Conservation (phyloP, 1,140 invertebrate species). For the Proctacanthus coquilletti region DNA sequence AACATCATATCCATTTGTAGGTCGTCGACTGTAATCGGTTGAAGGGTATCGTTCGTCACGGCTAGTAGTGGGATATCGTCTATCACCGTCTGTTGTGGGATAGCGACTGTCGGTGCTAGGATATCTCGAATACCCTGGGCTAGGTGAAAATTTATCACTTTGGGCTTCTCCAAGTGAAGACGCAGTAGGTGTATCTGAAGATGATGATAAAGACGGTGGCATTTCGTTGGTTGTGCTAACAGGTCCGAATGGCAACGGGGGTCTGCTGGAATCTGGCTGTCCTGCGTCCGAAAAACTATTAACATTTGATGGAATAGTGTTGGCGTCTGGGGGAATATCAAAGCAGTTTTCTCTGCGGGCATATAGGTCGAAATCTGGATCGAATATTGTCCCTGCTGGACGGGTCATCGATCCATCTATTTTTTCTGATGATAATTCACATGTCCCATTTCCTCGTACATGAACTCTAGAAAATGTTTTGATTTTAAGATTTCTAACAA, state of each 20-base stretch:
- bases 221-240: not conserved
- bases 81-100: too few species aligned
- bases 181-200: too few species aligned
- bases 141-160: too few species aligned
- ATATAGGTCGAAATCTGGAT: constrained; percentile 46
- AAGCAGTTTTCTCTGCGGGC: constrained; percentile 36
- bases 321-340: constrained; percentile 16
- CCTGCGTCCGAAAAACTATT: too few species aligned
- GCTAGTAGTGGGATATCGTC: too few species aligned
- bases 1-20: not conserved
- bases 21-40: constrained; percentile 1
- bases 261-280: constrained; percentile 4
- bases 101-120: too few species aligned
- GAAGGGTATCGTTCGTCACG: constrained; percentile 2
- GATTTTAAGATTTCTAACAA: not conserved
- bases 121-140: too few species aligned
- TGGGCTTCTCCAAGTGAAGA: too few species aligned
- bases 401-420: constrained; percentile 28
- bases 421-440: constrained; percentile 34
- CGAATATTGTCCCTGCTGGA: constrained; percentile 29
- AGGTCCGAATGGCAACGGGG: not conserved
- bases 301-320: constrained; percentile 12
- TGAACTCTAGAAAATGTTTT: constrained; percentile 33
- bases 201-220: too few species aligned
- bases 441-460: constrained; percentile 43